Base-by-base conservation (phyloP, 2,113 vertebrate species). In the Callipepla squamata region DNA sequence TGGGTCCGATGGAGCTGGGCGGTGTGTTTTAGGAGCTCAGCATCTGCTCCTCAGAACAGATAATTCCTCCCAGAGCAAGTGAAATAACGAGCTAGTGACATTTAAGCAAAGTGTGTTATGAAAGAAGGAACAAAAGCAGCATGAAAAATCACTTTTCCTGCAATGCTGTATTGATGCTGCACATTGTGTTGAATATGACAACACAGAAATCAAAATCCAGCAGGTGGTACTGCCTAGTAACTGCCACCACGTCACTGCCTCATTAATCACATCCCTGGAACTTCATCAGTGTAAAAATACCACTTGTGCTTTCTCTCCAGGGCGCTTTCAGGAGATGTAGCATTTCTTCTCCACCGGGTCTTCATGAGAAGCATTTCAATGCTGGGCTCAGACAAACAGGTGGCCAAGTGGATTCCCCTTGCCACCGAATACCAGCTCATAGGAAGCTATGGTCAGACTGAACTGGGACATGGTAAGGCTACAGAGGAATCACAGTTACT, bases 391-490 rank as follows among this genome's bases (percentile, higher is more conserved):
- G 96, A 98, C 8, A 85, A 97, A 34, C 98, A 98, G 89, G 80
- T 98, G 3, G 91, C 94, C 62, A 98, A 97, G 38, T 98, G 98
- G 98, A 77, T 89, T 44, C 97, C 96, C 17, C 97, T 97, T 0
- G 92, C 97, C 63, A 22, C 44, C 20, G 67, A 92, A 34, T 95
- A 86, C 57, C 93, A 75, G 72, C 94, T 98, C 40, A 94, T 98
- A 23, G 63, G 89, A 40, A 97, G 97, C 2, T 98, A 98, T 0
- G 97, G 97, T 8, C 98, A 98, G 89, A 98, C 98, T 1, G 98
- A 98, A 68, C 73, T 98, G 85, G 98, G 98, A 45, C 98, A 98
- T 0, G 98, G 98, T 98, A 95, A 97, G 97, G 65, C 61, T 82
- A 53, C 21, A 26, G 25, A 72, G 68, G 48, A 85, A 66, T 76